Conservation (phyloP, 2,797 vertebrate genomes). For the Bufotes viridis region DNA sequence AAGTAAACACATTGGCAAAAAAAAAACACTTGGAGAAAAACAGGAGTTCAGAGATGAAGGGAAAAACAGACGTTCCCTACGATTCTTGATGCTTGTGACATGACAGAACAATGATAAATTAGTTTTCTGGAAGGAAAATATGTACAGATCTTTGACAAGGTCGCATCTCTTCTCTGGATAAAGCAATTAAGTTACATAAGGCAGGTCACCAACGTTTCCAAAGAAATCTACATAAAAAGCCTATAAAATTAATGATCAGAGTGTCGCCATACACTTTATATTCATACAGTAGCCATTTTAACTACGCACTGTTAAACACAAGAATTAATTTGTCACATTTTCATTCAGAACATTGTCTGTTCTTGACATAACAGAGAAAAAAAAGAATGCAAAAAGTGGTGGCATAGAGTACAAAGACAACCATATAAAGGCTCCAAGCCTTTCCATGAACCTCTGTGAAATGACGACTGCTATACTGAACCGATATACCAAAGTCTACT, state of each 20-base stretch:
- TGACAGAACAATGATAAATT: slow-evolving; percentile 62
- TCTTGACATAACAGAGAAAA: not conserved
- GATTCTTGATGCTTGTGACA: slow-evolving; percentile 51
- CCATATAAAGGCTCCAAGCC: not conserved
- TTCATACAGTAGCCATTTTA: not conserved
- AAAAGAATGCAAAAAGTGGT: not conserved
- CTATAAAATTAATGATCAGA: slow-evolving; percentile 32
- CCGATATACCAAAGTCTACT: not conserved
- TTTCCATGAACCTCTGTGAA: not conserved
- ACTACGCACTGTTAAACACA: not conserved
- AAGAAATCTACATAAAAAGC: slow-evolving; percentile 6
- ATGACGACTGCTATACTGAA: not conserved
- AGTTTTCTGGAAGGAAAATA: slow-evolving; percentile 56
- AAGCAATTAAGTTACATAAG: slow-evolving; percentile 59
- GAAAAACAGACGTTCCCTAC: slow-evolving; percentile 36
- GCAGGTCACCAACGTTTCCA: slow-evolving; percentile 38
- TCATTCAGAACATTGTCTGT: too few species aligned
- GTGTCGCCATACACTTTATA: not conserved
- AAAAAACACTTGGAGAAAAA: not conserved
- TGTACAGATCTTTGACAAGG: slow-evolving; percentile 60
- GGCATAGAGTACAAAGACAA: not conserved
- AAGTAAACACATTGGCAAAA: not conserved
- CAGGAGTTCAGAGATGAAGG: slow-evolving; percentile 29
- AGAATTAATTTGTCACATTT: not conserved
- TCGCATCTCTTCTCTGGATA: slow-evolving; percentile 57